These are phyloP conservation scores for Oreohelix idahoensis DNA, from an alignment of 1,140 invertebrate species.

Conservation along the genomic window DNA sequence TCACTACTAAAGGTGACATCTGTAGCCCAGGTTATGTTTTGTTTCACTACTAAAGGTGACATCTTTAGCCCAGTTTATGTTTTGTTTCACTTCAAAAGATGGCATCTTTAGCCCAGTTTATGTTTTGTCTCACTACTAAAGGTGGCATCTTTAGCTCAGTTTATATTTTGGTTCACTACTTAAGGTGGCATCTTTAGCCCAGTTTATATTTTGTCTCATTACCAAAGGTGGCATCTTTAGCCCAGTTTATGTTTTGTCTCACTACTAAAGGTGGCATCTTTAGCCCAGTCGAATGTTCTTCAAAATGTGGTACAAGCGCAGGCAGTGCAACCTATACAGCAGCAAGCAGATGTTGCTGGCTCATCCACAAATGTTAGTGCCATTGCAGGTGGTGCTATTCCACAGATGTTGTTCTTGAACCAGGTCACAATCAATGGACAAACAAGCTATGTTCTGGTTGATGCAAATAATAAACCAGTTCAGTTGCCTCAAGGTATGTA, in stretches of 20 bases:
- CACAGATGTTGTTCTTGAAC: slow-evolving; percentile 70
- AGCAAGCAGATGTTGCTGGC: slow-evolving; percentile 32
- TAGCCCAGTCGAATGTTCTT: slow-evolving; percentile 36
- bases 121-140: too few species aligned
- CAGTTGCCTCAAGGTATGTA: slow-evolving; percentile 66
- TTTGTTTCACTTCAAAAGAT: too few species aligned
- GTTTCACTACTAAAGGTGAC: too few species aligned
- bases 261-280: slow-evolving; percentile 16
- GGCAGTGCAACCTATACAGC: slow-evolving; percentile 26
- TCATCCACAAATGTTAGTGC: slow-evolving; percentile 29
- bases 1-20: too few species aligned
- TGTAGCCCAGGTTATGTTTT: too few species aligned
- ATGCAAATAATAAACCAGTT: slow-evolving; percentile 69
- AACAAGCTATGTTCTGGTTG: slow-evolving; percentile 67
- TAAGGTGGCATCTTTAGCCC: too few species aligned
- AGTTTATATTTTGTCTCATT: neutral
- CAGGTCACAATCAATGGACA: slow-evolving; percentile 69
- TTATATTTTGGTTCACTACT: too few species aligned
- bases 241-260: too few species aligned
- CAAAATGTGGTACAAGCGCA: slow-evolving; percentile 24
- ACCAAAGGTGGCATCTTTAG: slow-evolving; percentile 24
- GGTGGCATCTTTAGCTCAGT: too few species aligned
- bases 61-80: too few species aligned
- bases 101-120: too few species aligned
- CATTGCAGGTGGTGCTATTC: slow-evolving; percentile 50